phyloP scores from a whole-genome alignment of 2,113 vertebrate species.

The Monarcha castaneiventris region DNA sequence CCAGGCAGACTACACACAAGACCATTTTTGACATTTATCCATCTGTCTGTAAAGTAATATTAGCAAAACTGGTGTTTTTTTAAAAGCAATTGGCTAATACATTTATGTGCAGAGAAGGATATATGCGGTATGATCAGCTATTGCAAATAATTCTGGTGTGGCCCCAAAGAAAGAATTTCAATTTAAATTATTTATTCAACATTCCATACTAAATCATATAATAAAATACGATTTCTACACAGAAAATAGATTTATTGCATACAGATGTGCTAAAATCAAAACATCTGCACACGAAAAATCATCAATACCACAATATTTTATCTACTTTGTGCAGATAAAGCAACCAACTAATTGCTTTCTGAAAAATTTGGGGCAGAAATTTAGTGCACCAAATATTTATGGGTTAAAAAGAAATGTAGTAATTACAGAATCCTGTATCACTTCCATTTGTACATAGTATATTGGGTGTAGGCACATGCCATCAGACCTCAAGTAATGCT shows the following conservation, averaged over 20 bases:
- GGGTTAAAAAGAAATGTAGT: neutral
- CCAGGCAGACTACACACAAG: neutral
- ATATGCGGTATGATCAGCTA: neutral
- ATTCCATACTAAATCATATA: slow-evolving; percentile 71
- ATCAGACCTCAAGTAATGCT: slow-evolving; percentile 57
- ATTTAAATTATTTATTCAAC: slow-evolving; percentile 74
- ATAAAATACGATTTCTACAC: slow-evolving; percentile 68
- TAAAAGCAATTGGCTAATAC: neutral
- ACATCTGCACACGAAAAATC: slow-evolving; percentile 62
- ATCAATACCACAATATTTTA: slow-evolving; percentile 35
- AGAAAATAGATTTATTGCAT: slow-evolving; percentile 71
- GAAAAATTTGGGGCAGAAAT: slow-evolving; percentile 3
- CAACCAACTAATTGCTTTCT: slow-evolving; percentile 37
- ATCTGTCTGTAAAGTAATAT: neutral
- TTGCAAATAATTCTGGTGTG: slow-evolving; percentile 51
- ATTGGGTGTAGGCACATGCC: neutral
- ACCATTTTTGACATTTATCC: neutral
- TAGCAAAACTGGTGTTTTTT: neutral
- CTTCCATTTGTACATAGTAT: slow-evolving; percentile 11
- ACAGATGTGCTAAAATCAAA: slow-evolving; percentile 70
- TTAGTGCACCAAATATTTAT: neutral
- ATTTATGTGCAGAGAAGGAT: neutral
- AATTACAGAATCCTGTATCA: neutral
- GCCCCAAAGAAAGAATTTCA: slow-evolving; percentile 55
- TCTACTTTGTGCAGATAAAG: slow-evolving; percentile 19